Percentiles rank a stretch among this genome's conserved stretches.
Evolutionary conservation across 2,888 invertebrate genomes (phyloP).

Genomic region (Polietes domitor): DNA sequence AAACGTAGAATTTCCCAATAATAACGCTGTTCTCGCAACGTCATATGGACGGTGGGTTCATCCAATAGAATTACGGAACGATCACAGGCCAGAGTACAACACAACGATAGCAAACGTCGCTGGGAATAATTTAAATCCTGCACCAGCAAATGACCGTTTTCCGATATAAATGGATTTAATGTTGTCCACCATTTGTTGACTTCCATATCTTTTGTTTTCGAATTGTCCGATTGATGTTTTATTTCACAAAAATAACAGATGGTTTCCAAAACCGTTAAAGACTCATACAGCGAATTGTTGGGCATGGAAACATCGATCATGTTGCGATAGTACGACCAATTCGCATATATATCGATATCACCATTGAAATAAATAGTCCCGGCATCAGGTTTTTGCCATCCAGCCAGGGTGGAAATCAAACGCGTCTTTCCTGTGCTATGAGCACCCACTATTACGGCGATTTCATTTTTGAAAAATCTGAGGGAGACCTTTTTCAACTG

Average conservation of each 20-base stretch:
- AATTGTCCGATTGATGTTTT: conserved; percentile 78
- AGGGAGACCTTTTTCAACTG: conserved; percentile 73
- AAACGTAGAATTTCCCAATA: conserved; percentile 90
- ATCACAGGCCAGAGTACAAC: conserved; percentile 87
- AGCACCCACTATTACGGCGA: conserved; percentile 86
- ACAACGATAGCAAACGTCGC: conserved; percentile 87
- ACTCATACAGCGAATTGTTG: conserved; percentile 89
- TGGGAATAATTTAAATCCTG: conserved; percentile 86
- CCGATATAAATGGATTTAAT: conserved; percentile 84
- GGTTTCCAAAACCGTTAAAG: conserved; percentile 90
- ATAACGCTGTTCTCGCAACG: conserved; percentile 88
- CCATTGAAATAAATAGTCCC: conserved; percentile 86
- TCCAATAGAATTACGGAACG: conserved; percentile 82
- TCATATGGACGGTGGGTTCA: conserved; percentile 80
- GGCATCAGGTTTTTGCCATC: conserved; percentile 84
- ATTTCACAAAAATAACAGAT: conserved; percentile 89
- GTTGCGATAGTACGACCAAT: conserved; percentile 83
- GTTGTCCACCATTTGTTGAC: conserved; percentile 84
- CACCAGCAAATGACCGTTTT: conserved; percentile 81
- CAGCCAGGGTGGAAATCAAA: conserved; percentile 93
- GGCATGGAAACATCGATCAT: conserved; percentile 90
- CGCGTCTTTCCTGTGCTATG: conserved; percentile 94
- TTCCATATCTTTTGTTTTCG: conserved; percentile 81
- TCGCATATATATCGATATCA: conserved; percentile 83
- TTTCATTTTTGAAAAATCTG: conserved; percentile 74